phyloP scores from a whole-genome alignment of 37 sponge, comb jelly and placozoan genomes.

The Chondrosia reniformis region DNA sequence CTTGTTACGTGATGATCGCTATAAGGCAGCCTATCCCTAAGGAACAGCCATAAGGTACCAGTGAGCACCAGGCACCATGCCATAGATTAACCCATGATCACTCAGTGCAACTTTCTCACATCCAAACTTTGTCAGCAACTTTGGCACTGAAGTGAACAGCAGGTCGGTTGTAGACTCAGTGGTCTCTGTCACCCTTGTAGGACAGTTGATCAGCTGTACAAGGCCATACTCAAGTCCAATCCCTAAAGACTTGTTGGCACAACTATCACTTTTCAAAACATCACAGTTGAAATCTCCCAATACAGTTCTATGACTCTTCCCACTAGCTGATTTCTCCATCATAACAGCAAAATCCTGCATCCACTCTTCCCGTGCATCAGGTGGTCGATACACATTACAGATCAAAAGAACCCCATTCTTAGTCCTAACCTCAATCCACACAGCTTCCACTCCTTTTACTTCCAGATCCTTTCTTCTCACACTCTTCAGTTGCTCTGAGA shows the following conservation, averaged over 20 bases:
- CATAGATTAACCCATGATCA: slow-evolving; percentile 19
- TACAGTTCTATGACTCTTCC: background rate
- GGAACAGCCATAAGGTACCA: too few relatives aligned
- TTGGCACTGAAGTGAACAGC: background rate
- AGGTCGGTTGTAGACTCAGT: slow-evolving; percentile 20
- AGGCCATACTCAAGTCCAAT: slow-evolving; percentile 11
- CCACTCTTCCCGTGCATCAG: background rate
- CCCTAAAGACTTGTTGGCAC: background rate
- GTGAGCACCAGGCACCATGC: too few relatives aligned
- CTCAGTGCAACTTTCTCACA: slow-evolving; percentile 3
- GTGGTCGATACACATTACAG: slow-evolving; percentile 26
- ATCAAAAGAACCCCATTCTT: background rate
- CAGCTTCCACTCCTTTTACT: background rate
- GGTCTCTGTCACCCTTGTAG: slow-evolving; percentile 23
- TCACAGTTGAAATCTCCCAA: slow-evolving; percentile 31
- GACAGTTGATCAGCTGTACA: slow-evolving; percentile 14
- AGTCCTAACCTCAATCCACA: slow-evolving; percentile 30
- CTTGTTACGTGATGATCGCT: too few relatives aligned
- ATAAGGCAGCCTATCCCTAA: too few relatives aligned
- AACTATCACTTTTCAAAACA: background rate
- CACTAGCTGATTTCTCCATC: background rate
- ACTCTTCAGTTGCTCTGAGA: slow-evolving; percentile 7
- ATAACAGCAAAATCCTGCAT: slow-evolving; percentile 9
- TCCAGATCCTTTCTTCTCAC: slow-evolving; percentile 17
- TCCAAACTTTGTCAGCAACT: background rate